Evolutionary conservation across 2,797 vertebrate species (phyloP), one percentile per base, ranked within the genome.

Genomic region (Lutjanus argentimaculatus): DNA sequence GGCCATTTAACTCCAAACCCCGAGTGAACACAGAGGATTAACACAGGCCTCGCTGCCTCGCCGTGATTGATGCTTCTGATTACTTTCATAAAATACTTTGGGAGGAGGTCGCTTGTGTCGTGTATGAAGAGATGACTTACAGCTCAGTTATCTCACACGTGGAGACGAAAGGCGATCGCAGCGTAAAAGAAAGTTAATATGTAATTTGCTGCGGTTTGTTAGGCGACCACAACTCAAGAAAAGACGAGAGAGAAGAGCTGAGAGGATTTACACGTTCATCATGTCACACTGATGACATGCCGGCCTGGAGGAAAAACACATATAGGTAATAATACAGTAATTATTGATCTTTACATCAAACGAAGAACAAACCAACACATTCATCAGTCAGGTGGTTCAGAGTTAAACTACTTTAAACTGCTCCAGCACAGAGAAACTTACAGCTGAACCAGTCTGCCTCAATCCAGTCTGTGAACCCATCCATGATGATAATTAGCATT

Each of bases 31-130:
- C 16, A 42, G 72, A 69, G 87, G 63, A 79, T 77, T 19, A 90
- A 52, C 83, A 7, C 75, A 56, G 49, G 85, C 83, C 85, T 77
- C 76, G 55, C 62, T 2, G 73, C 43, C 67, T 76, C 68, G 14
- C 71, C 1, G 55, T 89, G 85, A 93, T 90, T 73, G 86, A 93
- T 93, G 84, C 9, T 16, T 79, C 77, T 13, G 80, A 85, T 91
- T 84, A 88, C 56, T 12, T 85, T 81, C 82, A 82, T 89, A 61
- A 87, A 91, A 87, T 42, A 61, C 75, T 83, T 40, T 57, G 58
- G 75, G 84, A 71, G 67, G 87, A 89, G 85, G 88, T 79, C 72
- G 68, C 61, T 75, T 25, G 40, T 67, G 80, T 83, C 79, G n/a
- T 57, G 75, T 81, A 66, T 75, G 75, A 88, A 72, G 78, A 81